Evolutionary conservation across 2,797 vertebrate genomes (phyloP), one percentile per base, ranked within the genome.

Genomic region (Morus bassanus): DNA sequence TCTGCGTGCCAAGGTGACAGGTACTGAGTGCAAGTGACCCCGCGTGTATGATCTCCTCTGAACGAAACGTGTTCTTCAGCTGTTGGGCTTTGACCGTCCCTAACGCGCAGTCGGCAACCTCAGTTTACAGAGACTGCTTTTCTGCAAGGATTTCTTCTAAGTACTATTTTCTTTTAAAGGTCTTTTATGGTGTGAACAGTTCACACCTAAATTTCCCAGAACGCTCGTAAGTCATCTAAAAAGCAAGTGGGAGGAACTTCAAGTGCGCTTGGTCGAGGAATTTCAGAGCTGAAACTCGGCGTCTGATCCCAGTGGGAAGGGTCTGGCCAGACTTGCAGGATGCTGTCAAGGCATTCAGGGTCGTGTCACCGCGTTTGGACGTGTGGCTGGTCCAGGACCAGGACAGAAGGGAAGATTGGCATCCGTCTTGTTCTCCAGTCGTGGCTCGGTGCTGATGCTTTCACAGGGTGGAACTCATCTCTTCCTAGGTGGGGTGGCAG

Each of bases 231-330:
- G 22, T 79, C 54, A 18, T 5, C 59, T 14, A 1, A 24, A 31
- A 13, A 73, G n/a, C 68, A 10, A 31, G n/a, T 1, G 54, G 60
- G 33, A 76, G n/a, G 69, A n/a, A 18, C 74, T 28, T 8, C 0
- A 10, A 18, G 27, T 3, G 27, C 0, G 0, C 61, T n/a, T 0
- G 0, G 28, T 28, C 1, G 1, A 64, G 65, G 85, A 23, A 14
- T 39, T 33, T 51, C n/a, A 5, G 63, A 51, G 77, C 53, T 64
- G 76, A 13, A 15, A 13, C 2, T 51, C 11, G 0, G 13, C 1
- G 1, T 13, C 46, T 56, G 60, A 8, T 59, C 70, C 18, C 10
- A 1, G 60, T 4, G 8, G 45, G 54, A 41, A 51, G 37, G 68
- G 14, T 41, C 61, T 30, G 46, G 18, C 22, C 53, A 27, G 76